phyloP scores from a whole-genome alignment of 2,113 vertebrate genomes.

The Syngnathoides biaculeatus region DNA sequence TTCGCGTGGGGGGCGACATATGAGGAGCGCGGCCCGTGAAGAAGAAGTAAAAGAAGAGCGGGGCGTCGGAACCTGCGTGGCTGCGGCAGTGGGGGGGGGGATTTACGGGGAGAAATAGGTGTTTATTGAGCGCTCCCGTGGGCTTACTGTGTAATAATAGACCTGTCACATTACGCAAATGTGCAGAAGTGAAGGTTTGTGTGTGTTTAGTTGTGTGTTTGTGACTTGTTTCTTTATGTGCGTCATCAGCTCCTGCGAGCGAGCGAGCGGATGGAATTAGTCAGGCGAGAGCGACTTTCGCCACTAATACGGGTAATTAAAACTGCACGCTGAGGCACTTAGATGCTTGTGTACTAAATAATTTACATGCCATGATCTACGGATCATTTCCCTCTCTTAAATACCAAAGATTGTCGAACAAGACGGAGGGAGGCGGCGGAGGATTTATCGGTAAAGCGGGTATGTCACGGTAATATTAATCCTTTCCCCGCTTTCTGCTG shows the following conservation, averaged over 20 bases:
- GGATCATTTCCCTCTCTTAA: constrained; percentile 72
- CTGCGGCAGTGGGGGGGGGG: constrained; percentile 65
- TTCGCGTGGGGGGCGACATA: constrained; percentile 51
- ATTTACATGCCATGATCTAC: constrained; percentile 77
- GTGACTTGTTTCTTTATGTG: constrained; percentile 35
- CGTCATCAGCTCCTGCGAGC: constrained; percentile 41
- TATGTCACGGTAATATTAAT: constrained; percentile 69
- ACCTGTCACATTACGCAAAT: constrained; percentile 83
- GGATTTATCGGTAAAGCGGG: constrained; percentile 72
- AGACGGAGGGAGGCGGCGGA: constrained; percentile 40
- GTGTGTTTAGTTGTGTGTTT: constrained; percentile 59
- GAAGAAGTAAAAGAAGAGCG: constrained; percentile 36
- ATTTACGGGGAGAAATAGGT: constrained; percentile 80
- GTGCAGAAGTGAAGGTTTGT: constrained; percentile 68
- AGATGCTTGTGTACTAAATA: constrained; percentile 77
- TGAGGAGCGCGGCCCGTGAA: constrained; percentile 33
- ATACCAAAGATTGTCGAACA: constrained; percentile 62
- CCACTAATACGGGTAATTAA: constrained; percentile 80
- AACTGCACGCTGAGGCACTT: constrained; percentile 73
- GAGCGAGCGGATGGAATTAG: constrained; percentile 76
- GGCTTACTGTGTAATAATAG: constrained; percentile 82
- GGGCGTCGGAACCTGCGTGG: constrained; percentile 62
- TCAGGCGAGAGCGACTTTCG: constrained; percentile 75
- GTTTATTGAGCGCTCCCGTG: constrained; percentile 80
- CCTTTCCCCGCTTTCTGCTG: constrained; percentile 48